Conservation (phyloP, 2,797 vertebrate genomes). For the Linurgus olivaceus region DNA sequence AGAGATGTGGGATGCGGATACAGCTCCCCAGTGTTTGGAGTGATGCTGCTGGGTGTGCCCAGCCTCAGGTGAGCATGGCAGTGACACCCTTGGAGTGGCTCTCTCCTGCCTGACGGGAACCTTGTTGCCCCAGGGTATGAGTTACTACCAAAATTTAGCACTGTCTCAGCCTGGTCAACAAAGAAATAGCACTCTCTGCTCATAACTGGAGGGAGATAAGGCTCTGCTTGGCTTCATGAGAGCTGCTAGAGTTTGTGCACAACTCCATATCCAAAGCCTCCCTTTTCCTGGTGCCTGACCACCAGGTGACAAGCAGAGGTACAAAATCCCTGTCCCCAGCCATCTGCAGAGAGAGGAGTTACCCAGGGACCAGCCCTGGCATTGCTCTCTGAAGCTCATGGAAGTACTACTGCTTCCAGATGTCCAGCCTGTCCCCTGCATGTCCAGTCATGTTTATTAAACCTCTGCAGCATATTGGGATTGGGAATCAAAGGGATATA, state of each 20-base stretch:
- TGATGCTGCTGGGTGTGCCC: background rate
- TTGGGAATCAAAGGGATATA: slow-evolving; percentile 1
- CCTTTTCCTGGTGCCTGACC: background rate
- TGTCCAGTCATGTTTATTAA: background rate
- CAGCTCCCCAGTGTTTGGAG: background rate
- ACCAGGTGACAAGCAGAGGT: slow-evolving; percentile 9
- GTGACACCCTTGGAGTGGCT: background rate
- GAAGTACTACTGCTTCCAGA: background rate
- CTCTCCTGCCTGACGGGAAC: background rate
- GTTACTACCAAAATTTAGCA: background rate
- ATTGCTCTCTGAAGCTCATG: background rate
- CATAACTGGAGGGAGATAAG: accelerated
- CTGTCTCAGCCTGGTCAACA: background rate
- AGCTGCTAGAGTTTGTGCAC: background rate
- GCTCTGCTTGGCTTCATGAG: background rate
- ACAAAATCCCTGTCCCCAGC: background rate
- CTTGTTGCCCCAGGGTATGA: background rate
- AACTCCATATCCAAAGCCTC: background rate
- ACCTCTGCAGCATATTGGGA: background rate
- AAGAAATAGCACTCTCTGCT: background rate
- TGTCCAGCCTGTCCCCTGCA: background rate
- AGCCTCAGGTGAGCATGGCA: background rate
- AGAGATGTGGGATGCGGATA: background rate
- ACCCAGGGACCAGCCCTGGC: background rate
- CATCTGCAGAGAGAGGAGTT: background rate